These are phyloP conservation scores for Macropus fuliginosus DNA, from an alignment of 2,797 vertebrate genomes.

Conservation along the genomic window DNA sequence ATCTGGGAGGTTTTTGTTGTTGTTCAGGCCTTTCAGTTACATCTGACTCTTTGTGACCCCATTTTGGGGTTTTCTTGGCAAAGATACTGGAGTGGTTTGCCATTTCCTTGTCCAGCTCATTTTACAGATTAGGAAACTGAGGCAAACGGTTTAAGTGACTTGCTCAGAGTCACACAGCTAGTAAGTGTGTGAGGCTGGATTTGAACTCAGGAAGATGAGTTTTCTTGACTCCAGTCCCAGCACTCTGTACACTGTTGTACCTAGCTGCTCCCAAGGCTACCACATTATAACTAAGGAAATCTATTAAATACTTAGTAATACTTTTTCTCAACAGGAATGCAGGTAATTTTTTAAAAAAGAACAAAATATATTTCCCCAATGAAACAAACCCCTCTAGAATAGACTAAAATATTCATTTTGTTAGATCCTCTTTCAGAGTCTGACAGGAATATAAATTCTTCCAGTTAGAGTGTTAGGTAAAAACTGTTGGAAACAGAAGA, in stretches of 20 bases:
- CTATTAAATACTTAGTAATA: not conserved
- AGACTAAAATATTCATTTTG: not conserved
- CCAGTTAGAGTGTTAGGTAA: not conserved
- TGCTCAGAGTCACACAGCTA: not conserved
- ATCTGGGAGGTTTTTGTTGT: not conserved
- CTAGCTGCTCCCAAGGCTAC: not conserved
- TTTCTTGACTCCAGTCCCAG: not conserved
- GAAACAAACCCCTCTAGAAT: not conserved
- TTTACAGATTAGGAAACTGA: not conserved
- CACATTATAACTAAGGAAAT: not conserved
- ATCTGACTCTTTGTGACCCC: not conserved
- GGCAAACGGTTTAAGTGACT: not conserved
- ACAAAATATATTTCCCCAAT: not conserved
- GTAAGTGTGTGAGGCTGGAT: not conserved
- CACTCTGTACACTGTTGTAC: not conserved
- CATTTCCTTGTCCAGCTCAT: not conserved
- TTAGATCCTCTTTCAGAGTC: not conserved
- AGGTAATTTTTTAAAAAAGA: not conserved
- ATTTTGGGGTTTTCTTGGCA: not conserved
- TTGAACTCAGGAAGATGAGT: not conserved
- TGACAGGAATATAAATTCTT: not conserved
- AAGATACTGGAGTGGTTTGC: not conserved
- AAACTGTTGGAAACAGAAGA: not conserved
- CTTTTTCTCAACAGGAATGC: not conserved
- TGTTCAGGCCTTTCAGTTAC: not conserved